Percentiles rank a stretch among this genome's conserved stretches.
Conservation (phyloP, 2,797 vertebrate species). For the Menidia menidia region DNA sequence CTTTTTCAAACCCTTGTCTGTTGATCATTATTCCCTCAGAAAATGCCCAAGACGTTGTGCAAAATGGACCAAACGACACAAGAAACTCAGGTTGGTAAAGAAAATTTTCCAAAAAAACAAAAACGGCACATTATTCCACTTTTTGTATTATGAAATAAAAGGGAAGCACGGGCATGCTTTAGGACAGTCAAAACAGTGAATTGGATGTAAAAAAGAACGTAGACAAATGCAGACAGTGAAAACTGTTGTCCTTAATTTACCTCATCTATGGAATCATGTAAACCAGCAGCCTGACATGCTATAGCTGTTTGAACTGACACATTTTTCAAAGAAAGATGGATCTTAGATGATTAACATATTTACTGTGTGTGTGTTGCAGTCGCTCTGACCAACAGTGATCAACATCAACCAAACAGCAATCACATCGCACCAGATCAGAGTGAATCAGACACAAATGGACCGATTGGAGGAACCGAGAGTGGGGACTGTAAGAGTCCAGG, state of each 20-base stretch:
- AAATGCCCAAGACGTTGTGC: constrained; percentile 33
- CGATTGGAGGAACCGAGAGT: constrained; percentile 10
- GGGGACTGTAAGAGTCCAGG: constrained; percentile 22
- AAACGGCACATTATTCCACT: background rate
- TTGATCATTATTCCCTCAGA: constrained; percentile 47
- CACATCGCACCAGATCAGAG: constrained; percentile 14
- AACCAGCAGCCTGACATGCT: constrained; percentile 11
- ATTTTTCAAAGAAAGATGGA: too few relatives aligned
- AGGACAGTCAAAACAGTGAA: background rate
- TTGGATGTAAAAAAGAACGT: background rate
- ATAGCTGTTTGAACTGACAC: too few relatives aligned
- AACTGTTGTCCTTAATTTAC: background rate
- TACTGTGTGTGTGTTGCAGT: background rate
- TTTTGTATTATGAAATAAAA: constrained; percentile 48
- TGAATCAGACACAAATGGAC: constrained; percentile 47
- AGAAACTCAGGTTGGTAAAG: constrained; percentile 37
- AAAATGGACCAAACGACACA: constrained; percentile 55
- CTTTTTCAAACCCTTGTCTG: background rate
- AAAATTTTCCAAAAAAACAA: background rate
- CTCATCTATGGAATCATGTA: constrained; percentile 1
- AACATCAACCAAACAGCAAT: constrained; percentile 14
- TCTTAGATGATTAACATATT: too few relatives aligned
- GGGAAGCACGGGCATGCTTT: background rate
- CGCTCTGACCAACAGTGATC: constrained; percentile 58
- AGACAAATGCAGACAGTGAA: too few relatives aligned